Conservation (phyloP, 1,140 invertebrate genomes). For the Drosophila busckii region DNA sequence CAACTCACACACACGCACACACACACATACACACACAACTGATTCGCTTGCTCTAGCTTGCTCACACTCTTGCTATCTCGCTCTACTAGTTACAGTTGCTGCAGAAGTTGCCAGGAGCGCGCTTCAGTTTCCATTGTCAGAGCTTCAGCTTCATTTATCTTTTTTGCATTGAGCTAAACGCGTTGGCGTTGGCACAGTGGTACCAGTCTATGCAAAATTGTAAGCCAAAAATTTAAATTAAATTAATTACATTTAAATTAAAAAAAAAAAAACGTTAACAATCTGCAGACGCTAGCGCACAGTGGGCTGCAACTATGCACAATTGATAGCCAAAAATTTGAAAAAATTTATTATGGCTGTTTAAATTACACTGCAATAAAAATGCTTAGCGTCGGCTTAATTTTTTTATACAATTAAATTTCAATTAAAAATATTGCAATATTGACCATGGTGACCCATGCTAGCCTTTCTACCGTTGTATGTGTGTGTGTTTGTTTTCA, state of each 20-base stretch:
- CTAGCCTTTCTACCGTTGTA: background rate
- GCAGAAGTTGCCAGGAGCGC: background rate
- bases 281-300: no score
- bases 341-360: no score
- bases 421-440: no score
- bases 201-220: background rate
- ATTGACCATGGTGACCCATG: background rate
- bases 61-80: background rate
- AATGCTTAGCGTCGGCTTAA: no score
- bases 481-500: constrained; percentile 20
- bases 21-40: constrained; percentile 19
- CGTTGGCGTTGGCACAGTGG: no score
- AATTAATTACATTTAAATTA: no score
- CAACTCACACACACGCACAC: no score
- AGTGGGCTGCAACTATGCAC: constrained; percentile 7
- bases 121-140: background rate
- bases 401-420: background rate
- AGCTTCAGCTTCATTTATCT: constrained; percentile 24
- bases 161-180: no score
- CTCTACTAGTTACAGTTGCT: background rate
- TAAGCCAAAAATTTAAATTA: no score
- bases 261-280: no score
- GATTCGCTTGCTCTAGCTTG: constrained; percentile 1
- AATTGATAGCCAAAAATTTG: no score
- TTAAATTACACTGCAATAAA: no score